Evolutionary conservation across 2,888 invertebrate species (phyloP).

Genomic region (Apodemia zela): DNA sequence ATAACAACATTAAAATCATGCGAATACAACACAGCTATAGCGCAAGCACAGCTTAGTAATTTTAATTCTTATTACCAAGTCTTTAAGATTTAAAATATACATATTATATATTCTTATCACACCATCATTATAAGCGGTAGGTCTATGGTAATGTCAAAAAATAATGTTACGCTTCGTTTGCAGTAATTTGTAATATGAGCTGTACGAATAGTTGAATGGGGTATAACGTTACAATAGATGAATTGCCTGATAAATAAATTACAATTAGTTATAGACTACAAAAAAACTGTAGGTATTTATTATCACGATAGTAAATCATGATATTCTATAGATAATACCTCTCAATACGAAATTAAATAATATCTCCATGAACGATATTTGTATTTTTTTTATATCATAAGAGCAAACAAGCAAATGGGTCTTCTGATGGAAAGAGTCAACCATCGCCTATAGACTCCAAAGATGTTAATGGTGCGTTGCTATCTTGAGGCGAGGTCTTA

Average conservation of each 20-base stretch:
- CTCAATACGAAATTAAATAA: not conserved
- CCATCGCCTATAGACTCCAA: too few relatives aligned
- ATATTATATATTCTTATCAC: constrained; percentile 1
- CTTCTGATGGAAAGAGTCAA: too few relatives aligned
- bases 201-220: constrained; percentile 9
- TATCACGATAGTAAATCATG: not conserved
- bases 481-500: too few relatives aligned
- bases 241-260: constrained; percentile 14
- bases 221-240: constrained; percentile 17
- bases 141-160: constrained; percentile 30
- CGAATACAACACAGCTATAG: too few relatives aligned
- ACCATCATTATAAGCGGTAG: constrained; percentile 24
- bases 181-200: constrained; percentile 33
- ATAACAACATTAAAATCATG: too few relatives aligned
- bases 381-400: too few relatives aligned
- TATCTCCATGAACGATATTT: not conserved
- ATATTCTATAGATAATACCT: not conserved
- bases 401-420: too few relatives aligned
- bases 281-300: not conserved
- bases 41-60: not conserved
- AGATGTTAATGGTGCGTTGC: too few relatives aligned
- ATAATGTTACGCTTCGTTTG: constrained; percentile 31
- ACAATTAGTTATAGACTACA: not conserved
- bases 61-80: not conserved
- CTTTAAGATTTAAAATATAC: not conserved